Conservation (phyloP, 1,140 invertebrate genomes). For the Scaptomyza montana region DNA sequence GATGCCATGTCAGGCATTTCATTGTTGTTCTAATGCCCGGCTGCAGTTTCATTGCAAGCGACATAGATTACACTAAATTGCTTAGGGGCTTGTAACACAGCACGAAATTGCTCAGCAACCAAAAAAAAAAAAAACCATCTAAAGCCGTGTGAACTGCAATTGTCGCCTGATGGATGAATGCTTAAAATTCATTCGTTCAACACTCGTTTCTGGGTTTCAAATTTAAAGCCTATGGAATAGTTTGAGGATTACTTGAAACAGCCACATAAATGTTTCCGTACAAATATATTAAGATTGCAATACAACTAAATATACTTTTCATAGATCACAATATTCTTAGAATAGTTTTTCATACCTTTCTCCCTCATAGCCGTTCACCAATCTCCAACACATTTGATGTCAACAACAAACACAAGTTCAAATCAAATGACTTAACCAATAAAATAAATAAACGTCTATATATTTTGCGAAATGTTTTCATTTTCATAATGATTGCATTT, state of each 20-base stretch:
- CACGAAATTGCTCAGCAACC: conserved; percentile 9
- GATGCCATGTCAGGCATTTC: conserved; percentile 55
- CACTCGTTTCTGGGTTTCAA: conserved; percentile 6
- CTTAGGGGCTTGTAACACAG: conserved; percentile 19
- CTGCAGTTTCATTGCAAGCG: conserved; percentile 43
- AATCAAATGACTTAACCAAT: neutral
- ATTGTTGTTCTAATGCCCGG: conserved; percentile 73
- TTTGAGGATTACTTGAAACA: neutral
- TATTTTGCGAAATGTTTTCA: conserved; percentile 1
- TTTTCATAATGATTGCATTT: conserved; percentile 15
- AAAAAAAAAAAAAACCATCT: neutral
- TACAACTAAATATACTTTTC: too few relatives aligned
- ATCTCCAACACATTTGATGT: neutral
- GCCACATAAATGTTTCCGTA: neutral
- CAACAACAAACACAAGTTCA: neutral
- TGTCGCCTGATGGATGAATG: conserved; percentile 43
- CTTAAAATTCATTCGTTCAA: conserved; percentile 17
- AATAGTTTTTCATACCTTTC: too few relatives aligned
- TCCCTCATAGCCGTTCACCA: too few relatives aligned
- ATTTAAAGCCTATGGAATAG: conserved; percentile 4
- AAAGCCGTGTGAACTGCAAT: conserved; percentile 40
- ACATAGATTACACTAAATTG: conserved; percentile 68
- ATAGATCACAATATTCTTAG: too few relatives aligned
- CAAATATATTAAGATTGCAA: too few relatives aligned
- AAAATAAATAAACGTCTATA: conserved; percentile 12